phyloP scores from a whole-genome alignment of 1,140 invertebrate genomes.

The Lysiphlebus fabarum region DNA sequence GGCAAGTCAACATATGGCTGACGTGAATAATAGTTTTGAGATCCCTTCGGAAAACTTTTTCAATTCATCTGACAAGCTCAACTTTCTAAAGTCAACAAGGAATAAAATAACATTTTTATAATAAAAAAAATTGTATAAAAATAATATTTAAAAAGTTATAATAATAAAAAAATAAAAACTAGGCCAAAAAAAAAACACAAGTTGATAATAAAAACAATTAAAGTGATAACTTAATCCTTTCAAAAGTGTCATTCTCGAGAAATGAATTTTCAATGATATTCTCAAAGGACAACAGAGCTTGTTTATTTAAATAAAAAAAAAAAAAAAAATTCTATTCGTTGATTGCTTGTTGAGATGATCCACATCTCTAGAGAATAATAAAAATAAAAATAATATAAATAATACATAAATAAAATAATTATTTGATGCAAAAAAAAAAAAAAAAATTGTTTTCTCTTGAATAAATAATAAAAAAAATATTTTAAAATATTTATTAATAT shows the following conservation, averaged over 20 bases:
- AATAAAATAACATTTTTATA: background rate
- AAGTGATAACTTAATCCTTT: conserved; percentile 24
- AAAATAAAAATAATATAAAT: background rate
- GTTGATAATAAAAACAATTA: conserved; percentile 2
- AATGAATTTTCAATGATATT: too few species aligned
- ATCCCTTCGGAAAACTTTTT: conserved; percentile 16
- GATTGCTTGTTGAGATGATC: background rate
- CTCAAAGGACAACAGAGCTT: too few species aligned
- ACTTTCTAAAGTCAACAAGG: conserved; percentile 1
- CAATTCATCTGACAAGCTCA: conserved; percentile 18
- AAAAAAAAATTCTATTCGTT: conserved; percentile 11
- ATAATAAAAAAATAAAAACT: background rate
- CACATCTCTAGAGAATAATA: background rate
- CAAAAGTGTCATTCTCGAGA: conserved; percentile 1
- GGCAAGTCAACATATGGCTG: background rate
- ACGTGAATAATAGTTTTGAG: conserved; percentile 16
- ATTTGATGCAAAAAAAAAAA: background rate
- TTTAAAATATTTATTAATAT: too few species aligned
- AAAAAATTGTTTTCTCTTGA: too few species aligned
- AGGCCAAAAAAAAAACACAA: background rate
- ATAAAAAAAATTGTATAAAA: too few species aligned
- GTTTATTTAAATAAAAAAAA: background rate
- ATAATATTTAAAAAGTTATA: too few species aligned
- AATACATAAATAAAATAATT: background rate
- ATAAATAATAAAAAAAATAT: too few species aligned